Evolutionary conservation across 2,888 invertebrate genomes (phyloP), one percentile per base, ranked within the genome.

Genomic region (Cheilosia impressa): DNA sequence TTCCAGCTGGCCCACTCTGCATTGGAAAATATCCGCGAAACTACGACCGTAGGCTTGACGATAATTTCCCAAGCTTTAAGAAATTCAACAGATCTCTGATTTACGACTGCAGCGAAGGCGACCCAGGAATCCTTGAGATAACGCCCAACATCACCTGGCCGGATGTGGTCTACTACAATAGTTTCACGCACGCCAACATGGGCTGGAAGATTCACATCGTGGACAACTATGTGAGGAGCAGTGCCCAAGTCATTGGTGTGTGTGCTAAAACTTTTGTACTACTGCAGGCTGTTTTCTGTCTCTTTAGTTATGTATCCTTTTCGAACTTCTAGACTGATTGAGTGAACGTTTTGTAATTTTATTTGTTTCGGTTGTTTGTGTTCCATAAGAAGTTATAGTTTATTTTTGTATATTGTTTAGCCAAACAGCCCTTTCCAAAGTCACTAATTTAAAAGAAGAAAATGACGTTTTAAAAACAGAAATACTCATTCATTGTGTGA

Each of bases 141-240:
- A 95, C 97, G 27, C 98, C 98, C 34, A 97, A 98, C 92, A 94
- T 96, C 57, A 95, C 97, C 2, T 98, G 98, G 96, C 98, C 98
- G 0, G 98, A 98, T 92, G 93, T 95, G 34, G 97, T 98, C 24
- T 98, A 98, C 92, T 97, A 97, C 91, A 96, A 98, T 93, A 98
- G 98, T 80, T 98, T 97, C 92, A 97, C 97, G 4, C 97, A 97
- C 89, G 95, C 96, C 31, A 97, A 98, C 92, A 98, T 98, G 97
- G 98, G 98, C 83, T 98, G 97, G 94, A 97, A 97, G 92, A 97
- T 98, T 90, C 96, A 96, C 92, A 94, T 98, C 27, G 96, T 98
- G 71, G 98, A 98, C 92, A 95, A 89, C 79, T 92, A 91, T 87
- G 83, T 91, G 34, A 89, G 89, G 45, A 90, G 75, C 62, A 88